Conservation (phyloP, 2,113 vertebrate genomes). For the Lycocorax pyrrhopterus region DNA sequence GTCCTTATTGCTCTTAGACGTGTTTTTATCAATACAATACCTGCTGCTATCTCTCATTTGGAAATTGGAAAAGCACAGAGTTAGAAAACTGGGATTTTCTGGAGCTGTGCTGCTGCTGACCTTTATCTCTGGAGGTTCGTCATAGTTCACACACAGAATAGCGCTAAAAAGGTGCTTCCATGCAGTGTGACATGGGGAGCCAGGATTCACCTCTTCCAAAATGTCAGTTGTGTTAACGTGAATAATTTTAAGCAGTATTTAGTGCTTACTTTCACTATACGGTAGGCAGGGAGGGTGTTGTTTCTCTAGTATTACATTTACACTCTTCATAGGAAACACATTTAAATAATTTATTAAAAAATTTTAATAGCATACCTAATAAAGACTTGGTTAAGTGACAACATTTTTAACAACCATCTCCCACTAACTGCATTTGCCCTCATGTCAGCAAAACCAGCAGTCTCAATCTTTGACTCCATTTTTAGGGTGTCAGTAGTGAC, state of each 20-base stretch:
- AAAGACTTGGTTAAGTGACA: not conserved
- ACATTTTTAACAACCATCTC: not conserved
- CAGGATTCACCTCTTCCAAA: not conserved
- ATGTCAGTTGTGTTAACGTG: not conserved
- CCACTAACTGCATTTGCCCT: not conserved
- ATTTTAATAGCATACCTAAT: not conserved
- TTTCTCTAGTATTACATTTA: not conserved
- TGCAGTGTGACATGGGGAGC: fast-evolving
- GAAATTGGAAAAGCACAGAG: not conserved
- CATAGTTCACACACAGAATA: not conserved
- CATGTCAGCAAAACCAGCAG: not conserved
- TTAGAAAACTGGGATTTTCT: not conserved
- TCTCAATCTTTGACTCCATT: not conserved
- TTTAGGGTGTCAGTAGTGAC: not conserved
- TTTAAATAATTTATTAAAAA: not conserved
- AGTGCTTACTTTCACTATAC: not conserved
- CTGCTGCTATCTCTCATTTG: not conserved
- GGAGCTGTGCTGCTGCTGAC: not conserved
- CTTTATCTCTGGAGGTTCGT: not conserved
- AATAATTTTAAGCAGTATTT: not conserved
- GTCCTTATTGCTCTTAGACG: not conserved
- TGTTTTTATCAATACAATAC: not conserved
- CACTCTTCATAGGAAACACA: not conserved
- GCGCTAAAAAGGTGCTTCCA: not conserved
- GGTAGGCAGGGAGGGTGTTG: not conserved